Evolutionary conservation across 2,888 invertebrate genomes (phyloP).

Genomic region (Hedychridium roseum): DNA sequence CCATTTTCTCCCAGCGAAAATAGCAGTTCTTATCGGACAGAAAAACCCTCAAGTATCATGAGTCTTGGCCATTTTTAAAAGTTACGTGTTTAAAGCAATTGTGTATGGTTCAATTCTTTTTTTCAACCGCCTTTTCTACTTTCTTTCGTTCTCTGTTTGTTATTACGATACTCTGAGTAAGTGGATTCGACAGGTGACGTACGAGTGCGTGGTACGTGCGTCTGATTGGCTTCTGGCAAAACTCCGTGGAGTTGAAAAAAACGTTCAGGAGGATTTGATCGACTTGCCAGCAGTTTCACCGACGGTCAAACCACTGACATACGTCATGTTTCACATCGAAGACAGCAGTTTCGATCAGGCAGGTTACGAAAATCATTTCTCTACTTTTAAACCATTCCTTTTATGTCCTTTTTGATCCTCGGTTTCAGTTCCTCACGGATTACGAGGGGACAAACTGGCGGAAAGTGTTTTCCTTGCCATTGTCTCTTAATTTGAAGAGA

Average conservation of each 20-base stretch:
- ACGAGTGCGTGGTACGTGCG: constrained; percentile 76
- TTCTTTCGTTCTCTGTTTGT: no score
- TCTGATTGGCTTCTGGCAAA: constrained; percentile 72
- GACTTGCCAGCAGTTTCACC: constrained; percentile 29
- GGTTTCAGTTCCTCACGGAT: constrained; percentile 64
- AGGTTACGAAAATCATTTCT: constrained; percentile 17
- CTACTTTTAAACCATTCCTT: no score
- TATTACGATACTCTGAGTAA: no score
- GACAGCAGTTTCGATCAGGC: constrained; percentile 80
- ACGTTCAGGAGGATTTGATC: constrained; percentile 20
- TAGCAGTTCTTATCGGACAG: no score
- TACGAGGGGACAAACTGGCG: constrained; percentile 66
- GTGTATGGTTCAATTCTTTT: no score
- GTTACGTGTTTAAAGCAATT: no score
- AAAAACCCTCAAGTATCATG: no score
- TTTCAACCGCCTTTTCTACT: no score
- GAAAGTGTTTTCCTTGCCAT: constrained; percentile 63
- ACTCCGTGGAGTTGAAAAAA: constrained; percentile 57
- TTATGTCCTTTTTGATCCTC: no score
- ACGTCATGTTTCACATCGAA: constrained; percentile 84
- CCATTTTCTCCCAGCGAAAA: no score
- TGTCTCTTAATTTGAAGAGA: constrained; percentile 65
- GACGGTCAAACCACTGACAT: constrained; percentile 67
- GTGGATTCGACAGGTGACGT: no score
- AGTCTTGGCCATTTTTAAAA: no score